Evolutionary conservation across 2,888 invertebrate species (phyloP), one percentile per base, ranked within the genome.

Genomic region (Lissonota sp.): DNA sequence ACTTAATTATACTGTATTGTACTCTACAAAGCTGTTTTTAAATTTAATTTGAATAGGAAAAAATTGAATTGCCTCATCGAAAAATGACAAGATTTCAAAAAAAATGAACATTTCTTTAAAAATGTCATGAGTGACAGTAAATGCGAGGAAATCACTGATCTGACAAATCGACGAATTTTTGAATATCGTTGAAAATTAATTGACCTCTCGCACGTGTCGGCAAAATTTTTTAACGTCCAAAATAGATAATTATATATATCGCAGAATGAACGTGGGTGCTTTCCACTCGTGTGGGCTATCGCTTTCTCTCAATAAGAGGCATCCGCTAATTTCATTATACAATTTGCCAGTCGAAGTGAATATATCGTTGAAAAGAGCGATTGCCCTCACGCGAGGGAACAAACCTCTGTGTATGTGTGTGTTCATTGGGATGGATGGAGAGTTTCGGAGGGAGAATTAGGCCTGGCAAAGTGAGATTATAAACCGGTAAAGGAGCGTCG

Each of bases 401-500:
- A 44, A n/a, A 6, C n/a, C 51, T n/a, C n/a, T 6, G 16, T 12
- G 42, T 53, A 40, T 7, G 67, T 8, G 46, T 14, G 70, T 57
- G 14, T 10, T 26, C 26, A 26, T 26, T 26, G 26, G 26, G 26
- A 26, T 26, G 26, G 26, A 26, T 26, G 1, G 26, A 26, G 26
- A 10, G 39, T 63, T 64, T 46, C 51, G 37, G 12, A 53, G 37
- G 37, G 44, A 51, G 12, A 53, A 66, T 55, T 71, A 46, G 71
- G 62, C 55, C 60, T 72, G 75, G 60, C 55, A 40, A 55, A 75
- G 55, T 71, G 80, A 67, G 75, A 75, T 80, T 71, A 63, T 72
- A 76, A 80, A 66, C 62, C 55, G 51, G 51, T 51, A 39, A 78
- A 60, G 58, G 60, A 75, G 60, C 64, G 26, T 60, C 53, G 57